These are phyloP conservation scores for Cherax quadricarinatus DNA, from an alignment of 1,140 invertebrate genomes.

Conservation along the genomic window DNA sequence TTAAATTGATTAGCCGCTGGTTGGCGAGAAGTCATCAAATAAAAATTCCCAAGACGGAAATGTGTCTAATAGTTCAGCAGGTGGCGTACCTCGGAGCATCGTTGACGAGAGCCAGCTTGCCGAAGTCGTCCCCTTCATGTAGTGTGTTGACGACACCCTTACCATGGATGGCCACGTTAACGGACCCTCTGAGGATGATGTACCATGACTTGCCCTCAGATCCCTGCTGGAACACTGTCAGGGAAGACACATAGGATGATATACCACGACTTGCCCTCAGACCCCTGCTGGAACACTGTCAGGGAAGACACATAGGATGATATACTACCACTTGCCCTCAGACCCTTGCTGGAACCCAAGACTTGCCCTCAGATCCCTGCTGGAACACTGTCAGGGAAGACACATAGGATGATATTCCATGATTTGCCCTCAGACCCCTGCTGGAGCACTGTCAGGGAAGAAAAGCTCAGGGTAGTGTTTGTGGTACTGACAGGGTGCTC, in stretches of 20 bases:
- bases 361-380: slow-evolving; percentile 92
- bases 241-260: slow-evolving; percentile 82
- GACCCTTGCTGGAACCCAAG: slow-evolving; percentile 94
- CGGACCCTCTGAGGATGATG: slow-evolving; percentile 89
- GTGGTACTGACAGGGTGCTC: no score
- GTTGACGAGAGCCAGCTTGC: slow-evolving; percentile 91
- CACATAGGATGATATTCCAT: slow-evolving; percentile 88
- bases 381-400: slow-evolving; percentile 83
- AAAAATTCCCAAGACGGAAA: no score
- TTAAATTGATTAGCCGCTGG: no score
- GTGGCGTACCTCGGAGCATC: slow-evolving; percentile 86
- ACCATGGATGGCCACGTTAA: slow-evolving; percentile 91
- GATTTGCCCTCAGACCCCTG: slow-evolving; percentile 92
- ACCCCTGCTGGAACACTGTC: slow-evolving; percentile 90
- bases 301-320: slow-evolving; percentile 80
- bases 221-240: slow-evolving; percentile 89
- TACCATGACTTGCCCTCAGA: slow-evolving; percentile 94
- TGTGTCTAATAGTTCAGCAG: no score
- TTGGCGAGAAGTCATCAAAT: no score
- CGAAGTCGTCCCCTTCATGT: slow-evolving; percentile 92
- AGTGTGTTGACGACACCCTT: slow-evolving; percentile 90
- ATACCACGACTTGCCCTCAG: slow-evolving; percentile 92
- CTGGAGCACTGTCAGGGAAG: slow-evolving; percentile 83
- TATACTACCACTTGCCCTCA: slow-evolving; percentile 93
- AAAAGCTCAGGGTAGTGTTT: no score